Conservation (phyloP, 2,113 vertebrate species). For the Tyto alba region DNA sequence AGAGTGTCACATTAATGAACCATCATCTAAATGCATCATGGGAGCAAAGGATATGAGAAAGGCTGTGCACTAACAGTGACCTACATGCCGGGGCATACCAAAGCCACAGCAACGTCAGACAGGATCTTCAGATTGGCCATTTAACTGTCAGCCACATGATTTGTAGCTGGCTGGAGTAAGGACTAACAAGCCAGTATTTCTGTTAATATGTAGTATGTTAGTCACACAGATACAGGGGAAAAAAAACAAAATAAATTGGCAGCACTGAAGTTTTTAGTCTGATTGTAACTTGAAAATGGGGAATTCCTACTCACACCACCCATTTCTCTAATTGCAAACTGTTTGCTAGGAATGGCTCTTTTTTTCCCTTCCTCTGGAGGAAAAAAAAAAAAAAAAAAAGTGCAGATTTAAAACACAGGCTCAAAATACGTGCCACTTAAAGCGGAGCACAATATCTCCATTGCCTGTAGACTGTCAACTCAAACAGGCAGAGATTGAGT, state of each 20-base stretch:
- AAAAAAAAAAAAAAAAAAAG: not conserved
- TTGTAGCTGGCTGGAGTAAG: not conserved
- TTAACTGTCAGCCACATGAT: conserved; percentile 49
- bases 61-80: conserved; percentile 31
- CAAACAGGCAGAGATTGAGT: not conserved
- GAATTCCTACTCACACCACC: not conserved
- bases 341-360: not conserved
- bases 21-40: conserved; percentile 28
- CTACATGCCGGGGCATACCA: conserved; percentile 37
- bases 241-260: not conserved
- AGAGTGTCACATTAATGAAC: conserved; percentile 21
- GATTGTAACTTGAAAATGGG: not conserved
- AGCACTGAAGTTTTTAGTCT: not conserved
- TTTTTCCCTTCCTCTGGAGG: not conserved
- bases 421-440: not conserved
- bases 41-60: conserved; percentile 15
- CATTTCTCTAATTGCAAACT: not conserved
- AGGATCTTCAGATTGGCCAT: conserved; percentile 28
- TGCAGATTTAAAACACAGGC: not conserved
- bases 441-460: not conserved
- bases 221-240: not conserved
- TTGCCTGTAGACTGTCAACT: not conserved
- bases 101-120: conserved; percentile 20
- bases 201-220: not conserved
- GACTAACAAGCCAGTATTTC: not conserved